Percentiles rank a stretch among this genome's conserved stretches.
Evolutionary conservation across 2,888 invertebrate species (phyloP).

Genomic region (Bibio marci): DNA sequence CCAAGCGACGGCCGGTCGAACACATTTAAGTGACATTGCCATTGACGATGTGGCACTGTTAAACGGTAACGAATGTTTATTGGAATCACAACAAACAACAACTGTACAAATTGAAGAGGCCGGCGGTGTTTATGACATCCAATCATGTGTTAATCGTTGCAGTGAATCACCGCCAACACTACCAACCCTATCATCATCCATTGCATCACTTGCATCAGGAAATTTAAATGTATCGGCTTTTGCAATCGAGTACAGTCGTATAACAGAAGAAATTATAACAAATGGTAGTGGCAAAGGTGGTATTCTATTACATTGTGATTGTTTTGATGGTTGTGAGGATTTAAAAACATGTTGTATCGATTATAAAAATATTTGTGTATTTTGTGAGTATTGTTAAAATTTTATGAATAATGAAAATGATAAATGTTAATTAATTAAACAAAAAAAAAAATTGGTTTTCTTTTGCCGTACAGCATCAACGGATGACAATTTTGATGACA

Average conservation of each 20-base stretch:
- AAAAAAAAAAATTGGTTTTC: no score
- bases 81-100: constrained; percentile 4
- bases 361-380: constrained; percentile 38
- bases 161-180: constrained; percentile 11
- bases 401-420: no score
- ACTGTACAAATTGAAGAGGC: constrained; percentile 7
- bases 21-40: constrained; percentile 59
- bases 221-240: no score
- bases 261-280: neutral
- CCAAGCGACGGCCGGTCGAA: constrained; percentile 50
- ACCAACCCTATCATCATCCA: neutral
- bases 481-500: no score
- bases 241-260: no score
- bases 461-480: no score
- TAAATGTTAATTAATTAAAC: no score
- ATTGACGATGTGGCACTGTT: constrained; percentile 61
- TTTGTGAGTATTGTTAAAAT: constrained; percentile 8
- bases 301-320: constrained; percentile 34
- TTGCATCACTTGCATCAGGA: no score
- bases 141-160: constrained; percentile 37
- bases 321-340: constrained; percentile 36
- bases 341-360: constrained; percentile 47
- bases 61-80: constrained; percentile 21
- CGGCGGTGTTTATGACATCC: constrained; percentile 21
- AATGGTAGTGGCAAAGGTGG: constrained; percentile 10